Percentiles rank a stretch among this genome's conserved stretches.
phyloP scores from a whole-genome alignment of 1,140 invertebrate species.

The Camponotus vicinus region DNA sequence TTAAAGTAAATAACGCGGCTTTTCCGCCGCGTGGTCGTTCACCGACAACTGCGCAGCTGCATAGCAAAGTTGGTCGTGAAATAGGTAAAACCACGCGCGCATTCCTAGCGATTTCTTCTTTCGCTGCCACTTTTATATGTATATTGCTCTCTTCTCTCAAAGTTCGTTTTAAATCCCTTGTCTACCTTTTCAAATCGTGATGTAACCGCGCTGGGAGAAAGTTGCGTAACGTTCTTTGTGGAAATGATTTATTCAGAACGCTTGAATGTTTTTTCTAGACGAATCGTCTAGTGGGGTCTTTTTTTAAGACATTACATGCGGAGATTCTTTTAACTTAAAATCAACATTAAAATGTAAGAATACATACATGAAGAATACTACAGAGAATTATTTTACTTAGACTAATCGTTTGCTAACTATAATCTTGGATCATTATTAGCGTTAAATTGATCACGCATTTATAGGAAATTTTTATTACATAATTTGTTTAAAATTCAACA shows the following conservation, averaged over 20 bases:
- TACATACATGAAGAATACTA: not conserved
- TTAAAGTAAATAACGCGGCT: constrained; percentile 73
- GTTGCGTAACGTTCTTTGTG: constrained; percentile 1
- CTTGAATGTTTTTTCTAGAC: constrained; percentile 11
- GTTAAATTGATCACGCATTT: not conserved
- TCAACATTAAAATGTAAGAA: not conserved
- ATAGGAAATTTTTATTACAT: not conserved
- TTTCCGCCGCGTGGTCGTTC: constrained; percentile 56
- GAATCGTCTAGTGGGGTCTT: not conserved
- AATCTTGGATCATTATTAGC: not conserved
- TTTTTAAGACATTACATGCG: not conserved
- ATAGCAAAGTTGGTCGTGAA: constrained; percentile 12
- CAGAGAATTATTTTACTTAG: not conserved
- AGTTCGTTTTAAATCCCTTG: not conserved
- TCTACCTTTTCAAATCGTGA: constrained; percentile 37
- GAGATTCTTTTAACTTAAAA: not conserved
- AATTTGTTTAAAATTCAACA: not conserved
- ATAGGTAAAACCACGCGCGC: constrained; percentile 65
- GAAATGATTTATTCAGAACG: constrained; percentile 61
- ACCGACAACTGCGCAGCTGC: constrained; percentile 52
- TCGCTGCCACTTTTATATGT: not conserved
- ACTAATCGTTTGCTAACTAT: not conserved
- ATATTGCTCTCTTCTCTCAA: not conserved
- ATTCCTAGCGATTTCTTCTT: constrained; percentile 37
- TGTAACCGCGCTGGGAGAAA: constrained; percentile 18